These are phyloP conservation scores for Brachypodius melanocephalos DNA, from an alignment of 2,113 vertebrate species.

Conservation along the genomic window DNA sequence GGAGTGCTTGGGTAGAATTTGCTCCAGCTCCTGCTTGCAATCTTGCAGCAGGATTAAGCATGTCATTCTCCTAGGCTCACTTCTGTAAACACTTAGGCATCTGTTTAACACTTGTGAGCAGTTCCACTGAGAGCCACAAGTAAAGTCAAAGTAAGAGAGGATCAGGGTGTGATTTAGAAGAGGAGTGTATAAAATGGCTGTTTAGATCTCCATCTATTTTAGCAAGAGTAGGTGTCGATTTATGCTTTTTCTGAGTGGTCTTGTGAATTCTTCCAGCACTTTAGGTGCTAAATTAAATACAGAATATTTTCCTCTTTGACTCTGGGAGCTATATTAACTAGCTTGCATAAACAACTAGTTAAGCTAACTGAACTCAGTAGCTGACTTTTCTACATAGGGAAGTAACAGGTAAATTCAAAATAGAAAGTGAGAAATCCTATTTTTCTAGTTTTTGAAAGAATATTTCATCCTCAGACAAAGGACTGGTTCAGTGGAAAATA, in stretches of 20 bases:
- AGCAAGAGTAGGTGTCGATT: background rate
- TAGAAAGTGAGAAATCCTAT: background rate
- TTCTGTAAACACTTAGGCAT: background rate
- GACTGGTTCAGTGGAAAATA: conserved; percentile 20
- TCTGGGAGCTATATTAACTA: background rate
- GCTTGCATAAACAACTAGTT: background rate
- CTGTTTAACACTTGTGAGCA: conserved; percentile 28
- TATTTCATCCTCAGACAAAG: conserved; percentile 35
- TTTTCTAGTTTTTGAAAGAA: conserved; percentile 28
- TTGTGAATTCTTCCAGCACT: background rate
- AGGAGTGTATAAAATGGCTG: background rate
- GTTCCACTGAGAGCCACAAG: background rate
- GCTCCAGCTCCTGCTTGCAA: background rate
- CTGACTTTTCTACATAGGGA: conserved; percentile 19
- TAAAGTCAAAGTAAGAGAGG: background rate
- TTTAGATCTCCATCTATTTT: background rate
- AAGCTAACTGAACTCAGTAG: background rate
- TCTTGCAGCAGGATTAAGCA: background rate
- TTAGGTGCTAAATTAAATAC: background rate
- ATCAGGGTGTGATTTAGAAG: background rate
- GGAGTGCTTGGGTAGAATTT: conserved; percentile 14
- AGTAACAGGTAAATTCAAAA: background rate
- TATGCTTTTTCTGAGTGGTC: background rate
- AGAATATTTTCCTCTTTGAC: background rate
- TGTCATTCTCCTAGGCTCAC: background rate